Evolutionary conservation across 1,140 invertebrate genomes (phyloP).

Genomic region (Lasioglossum albipes): DNA sequence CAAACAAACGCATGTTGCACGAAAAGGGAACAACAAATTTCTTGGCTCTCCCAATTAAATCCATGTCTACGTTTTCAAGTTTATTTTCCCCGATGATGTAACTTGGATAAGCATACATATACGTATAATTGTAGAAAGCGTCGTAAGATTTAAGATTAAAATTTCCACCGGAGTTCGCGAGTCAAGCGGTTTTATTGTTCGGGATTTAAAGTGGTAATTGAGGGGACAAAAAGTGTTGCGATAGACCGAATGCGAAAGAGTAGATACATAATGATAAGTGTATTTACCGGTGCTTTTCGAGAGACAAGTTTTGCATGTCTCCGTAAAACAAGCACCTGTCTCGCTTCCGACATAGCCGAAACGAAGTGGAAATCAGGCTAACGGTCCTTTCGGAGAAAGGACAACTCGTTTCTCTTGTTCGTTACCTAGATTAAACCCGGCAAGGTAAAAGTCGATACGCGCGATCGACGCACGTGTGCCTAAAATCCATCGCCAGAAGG

Average conservation of each 20-base stretch:
- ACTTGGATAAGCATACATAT: no score
- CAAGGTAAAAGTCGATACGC: slow-evolving; percentile 32
- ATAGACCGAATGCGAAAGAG: background rate
- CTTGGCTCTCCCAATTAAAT: no score
- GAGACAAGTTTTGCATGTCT: background rate
- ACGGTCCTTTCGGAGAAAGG: slow-evolving; percentile 44
- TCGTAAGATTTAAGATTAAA: no score
- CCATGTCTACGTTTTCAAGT: no score
- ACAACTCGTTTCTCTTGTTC: slow-evolving; percentile 43
- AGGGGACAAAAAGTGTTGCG: background rate
- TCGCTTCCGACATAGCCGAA: slow-evolving; percentile 28
- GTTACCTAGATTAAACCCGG: slow-evolving; percentile 31
- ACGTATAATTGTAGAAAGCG: no score
- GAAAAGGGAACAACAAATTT: no score
- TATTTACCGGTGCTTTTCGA: no score
- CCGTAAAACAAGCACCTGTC: slow-evolving; percentile 21
- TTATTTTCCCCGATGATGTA: no score
- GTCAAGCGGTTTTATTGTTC: no score
- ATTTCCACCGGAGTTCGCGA: no score
- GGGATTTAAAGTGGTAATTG: no score
- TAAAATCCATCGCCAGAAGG: slow-evolving; percentile 15
- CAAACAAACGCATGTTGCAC: no score
- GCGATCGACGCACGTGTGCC: background rate
- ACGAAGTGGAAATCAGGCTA: slow-evolving; percentile 41
- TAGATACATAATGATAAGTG: background rate